Evolutionary conservation across 92 coral and sea anemone species (phyloP).

Genomic region (Bergia puertoricense): DNA sequence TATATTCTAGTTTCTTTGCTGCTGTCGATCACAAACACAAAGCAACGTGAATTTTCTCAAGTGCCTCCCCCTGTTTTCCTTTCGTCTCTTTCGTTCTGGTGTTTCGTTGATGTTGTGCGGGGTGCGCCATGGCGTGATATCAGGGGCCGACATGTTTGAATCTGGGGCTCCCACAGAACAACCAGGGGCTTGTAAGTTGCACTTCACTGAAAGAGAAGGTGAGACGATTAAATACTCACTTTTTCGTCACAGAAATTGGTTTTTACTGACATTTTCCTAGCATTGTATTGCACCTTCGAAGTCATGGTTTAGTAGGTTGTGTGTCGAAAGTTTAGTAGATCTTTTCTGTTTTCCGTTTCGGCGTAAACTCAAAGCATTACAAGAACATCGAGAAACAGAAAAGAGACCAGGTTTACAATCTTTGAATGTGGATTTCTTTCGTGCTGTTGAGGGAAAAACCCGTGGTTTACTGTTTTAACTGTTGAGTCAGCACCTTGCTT

Average conservation of each 20-base stretch:
- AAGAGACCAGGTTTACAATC: too few relatives aligned
- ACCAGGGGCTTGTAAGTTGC: slow-evolving; percentile 29
- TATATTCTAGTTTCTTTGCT: too few relatives aligned
- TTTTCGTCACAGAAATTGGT: not conserved
- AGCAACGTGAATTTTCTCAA: too few relatives aligned
- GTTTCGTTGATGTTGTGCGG: slow-evolving; percentile 55
- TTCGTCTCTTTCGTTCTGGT: not conserved
- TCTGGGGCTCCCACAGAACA: slow-evolving; percentile 88
- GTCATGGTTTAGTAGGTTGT: not conserved
- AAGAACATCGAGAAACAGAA: too few relatives aligned
- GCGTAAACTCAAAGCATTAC: not conserved
- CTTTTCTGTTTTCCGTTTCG: not conserved
- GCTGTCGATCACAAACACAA: too few relatives aligned
- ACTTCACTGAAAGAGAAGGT: slow-evolving; percentile 3
- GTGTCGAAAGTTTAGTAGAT: not conserved
- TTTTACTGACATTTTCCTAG: not conserved
- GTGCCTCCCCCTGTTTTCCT: too few relatives aligned
- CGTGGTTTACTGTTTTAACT: too few relatives aligned
- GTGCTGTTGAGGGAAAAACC: too few relatives aligned
- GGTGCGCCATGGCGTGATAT: slow-evolving; percentile 98
- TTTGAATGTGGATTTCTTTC: too few relatives aligned
- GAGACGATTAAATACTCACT: not conserved
- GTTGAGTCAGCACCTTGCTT: too few relatives aligned
- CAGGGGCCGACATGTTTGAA: slow-evolving; percentile 96
- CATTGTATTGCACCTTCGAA: not conserved